Percentiles rank a stretch among this genome's conserved stretches.
These are phyloP conservation scores for Cephalopholis sonnerati DNA, from an alignment of 2,113 vertebrate genomes.

Conservation along the genomic window DNA sequence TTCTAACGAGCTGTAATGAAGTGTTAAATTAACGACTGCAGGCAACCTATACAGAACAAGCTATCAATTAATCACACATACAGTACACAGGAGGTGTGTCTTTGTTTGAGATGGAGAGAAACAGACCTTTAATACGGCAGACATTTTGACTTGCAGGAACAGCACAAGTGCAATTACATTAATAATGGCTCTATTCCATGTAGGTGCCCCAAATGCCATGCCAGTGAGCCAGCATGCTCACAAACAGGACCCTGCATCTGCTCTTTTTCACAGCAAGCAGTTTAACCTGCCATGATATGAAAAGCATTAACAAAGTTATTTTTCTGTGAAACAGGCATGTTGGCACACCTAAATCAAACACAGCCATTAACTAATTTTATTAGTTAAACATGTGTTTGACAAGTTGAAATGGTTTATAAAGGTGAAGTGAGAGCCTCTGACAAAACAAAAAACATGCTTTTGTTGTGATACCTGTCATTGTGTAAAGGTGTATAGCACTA, in stretches of 20 bases:
- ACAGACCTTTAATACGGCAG: background rate
- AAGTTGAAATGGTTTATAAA: background rate
- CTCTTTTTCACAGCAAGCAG: background rate
- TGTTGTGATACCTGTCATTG: background rate
- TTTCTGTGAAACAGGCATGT: background rate
- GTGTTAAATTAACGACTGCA: conserved; percentile 68
- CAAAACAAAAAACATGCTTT: background rate
- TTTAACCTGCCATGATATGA: background rate
- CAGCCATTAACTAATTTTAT: background rate
- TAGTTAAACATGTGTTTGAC: background rate
- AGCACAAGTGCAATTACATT: background rate
- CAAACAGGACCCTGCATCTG: background rate
- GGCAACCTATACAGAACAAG: conserved; percentile 43
- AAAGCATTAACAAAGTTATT: background rate
- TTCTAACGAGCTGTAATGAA: conserved; percentile 66
- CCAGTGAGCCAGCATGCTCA: background rate
- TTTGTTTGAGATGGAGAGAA: background rate
- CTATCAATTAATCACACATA: conserved; percentile 51
- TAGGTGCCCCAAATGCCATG: background rate
- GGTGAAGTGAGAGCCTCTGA: background rate
- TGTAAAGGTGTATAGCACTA: background rate
- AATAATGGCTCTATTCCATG: background rate
- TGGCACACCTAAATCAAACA: background rate
- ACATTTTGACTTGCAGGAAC: background rate
- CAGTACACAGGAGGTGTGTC: background rate